These are phyloP conservation scores for Conus betulinus DNA, from an alignment of 1,140 invertebrate species.

Conservation along the genomic window DNA sequence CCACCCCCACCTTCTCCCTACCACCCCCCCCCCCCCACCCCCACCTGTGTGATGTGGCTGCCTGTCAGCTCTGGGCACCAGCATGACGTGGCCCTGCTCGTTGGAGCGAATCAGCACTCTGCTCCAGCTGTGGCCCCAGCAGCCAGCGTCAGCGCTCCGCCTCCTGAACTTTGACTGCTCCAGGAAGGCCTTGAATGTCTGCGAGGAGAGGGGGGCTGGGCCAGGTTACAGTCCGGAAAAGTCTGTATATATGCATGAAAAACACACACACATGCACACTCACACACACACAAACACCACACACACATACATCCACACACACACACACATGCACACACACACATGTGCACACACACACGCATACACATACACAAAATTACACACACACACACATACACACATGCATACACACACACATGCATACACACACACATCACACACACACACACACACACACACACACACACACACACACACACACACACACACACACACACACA, in stretches of 20 bases:
- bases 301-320: neutral
- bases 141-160: neutral
- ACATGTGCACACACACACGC: neutral
- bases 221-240: neutral
- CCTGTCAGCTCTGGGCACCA: neutral
- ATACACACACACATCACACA: neutral
- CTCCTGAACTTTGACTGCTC: neutral
- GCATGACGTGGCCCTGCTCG: conserved; percentile 8
- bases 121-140: neutral
- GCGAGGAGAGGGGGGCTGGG: too few relatives aligned
- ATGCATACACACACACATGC: neutral
- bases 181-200: neutral
- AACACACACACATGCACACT: neutral
- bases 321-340: conserved; percentile 9
- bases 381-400: neutral
- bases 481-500: neutral
- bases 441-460: neutral
- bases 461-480: neutral
- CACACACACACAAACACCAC: neutral
- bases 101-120: conserved; percentile 5
- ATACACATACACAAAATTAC: neutral
- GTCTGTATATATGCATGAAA: neutral
- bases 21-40: too few relatives aligned
- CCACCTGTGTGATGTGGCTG: neutral
- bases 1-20: neutral